phyloP scores from a whole-genome alignment of 2,888 invertebrate species.

The Disparrhopalites patrizii region DNA sequence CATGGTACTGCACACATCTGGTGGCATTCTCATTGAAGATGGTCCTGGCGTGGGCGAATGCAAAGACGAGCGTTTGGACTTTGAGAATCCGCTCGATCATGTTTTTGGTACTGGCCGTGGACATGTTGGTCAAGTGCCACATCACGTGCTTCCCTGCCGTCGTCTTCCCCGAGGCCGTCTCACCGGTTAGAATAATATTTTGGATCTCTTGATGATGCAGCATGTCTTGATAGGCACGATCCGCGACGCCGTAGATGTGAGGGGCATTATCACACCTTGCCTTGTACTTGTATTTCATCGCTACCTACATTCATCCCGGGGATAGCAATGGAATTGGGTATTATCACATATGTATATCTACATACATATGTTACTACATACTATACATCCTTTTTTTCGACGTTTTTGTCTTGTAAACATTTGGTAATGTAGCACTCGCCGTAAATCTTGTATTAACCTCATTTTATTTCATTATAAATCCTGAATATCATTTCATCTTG shows the following conservation, averaged over 20 bases:
- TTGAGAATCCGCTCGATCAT: slow-evolving; percentile 58
- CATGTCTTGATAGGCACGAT: slow-evolving; percentile 85
- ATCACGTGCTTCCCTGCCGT: slow-evolving; percentile 74
- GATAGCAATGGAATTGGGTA: slow-evolving; percentile 50
- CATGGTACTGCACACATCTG: slow-evolving; percentile 72
- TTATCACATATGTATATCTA: neutral
- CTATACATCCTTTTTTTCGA: too few relatives aligned
- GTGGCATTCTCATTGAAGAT: slow-evolving; percentile 81
- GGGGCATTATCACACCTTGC: slow-evolving; percentile 84
- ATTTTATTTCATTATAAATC: slow-evolving; percentile 2
- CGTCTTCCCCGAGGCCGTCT: slow-evolving; percentile 87
- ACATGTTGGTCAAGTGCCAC: slow-evolving; percentile 73
- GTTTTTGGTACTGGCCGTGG: slow-evolving; percentile 59
- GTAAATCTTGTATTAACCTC: slow-evolving; percentile 7
- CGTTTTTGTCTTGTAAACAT: too few relatives aligned
- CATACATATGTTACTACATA: neutral
- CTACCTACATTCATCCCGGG: slow-evolving; percentile 56
- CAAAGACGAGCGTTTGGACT: slow-evolving; percentile 68
- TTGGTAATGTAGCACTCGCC: too few relatives aligned
- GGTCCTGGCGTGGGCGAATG: slow-evolving; percentile 79
- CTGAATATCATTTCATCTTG: neutral
- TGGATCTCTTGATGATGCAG: slow-evolving; percentile 81
- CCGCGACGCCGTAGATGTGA: slow-evolving; percentile 83
- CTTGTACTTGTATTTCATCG: slow-evolving; percentile 35
- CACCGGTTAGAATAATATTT: slow-evolving; percentile 82